phyloP scores from a whole-genome alignment of 2,797 vertebrate species.

The Protonibea diacanthus region DNA sequence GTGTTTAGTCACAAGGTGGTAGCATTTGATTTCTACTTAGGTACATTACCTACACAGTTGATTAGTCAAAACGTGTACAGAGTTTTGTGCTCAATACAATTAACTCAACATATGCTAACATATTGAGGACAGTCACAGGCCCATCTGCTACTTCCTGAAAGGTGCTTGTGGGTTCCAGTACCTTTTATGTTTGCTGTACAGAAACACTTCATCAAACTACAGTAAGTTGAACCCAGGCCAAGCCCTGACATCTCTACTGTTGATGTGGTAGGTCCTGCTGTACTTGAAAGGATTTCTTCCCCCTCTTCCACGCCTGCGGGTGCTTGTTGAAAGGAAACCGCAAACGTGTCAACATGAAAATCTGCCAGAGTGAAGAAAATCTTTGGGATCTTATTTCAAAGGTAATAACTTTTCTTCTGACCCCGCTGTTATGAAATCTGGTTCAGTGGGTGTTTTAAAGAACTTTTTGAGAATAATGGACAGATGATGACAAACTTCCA shows the following conservation, averaged over 20 bases:
- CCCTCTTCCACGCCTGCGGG: slow-evolving; percentile 16
- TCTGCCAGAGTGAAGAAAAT: slow-evolving; percentile 28
- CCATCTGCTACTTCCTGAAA: neutral
- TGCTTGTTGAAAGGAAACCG: slow-evolving; percentile 56
- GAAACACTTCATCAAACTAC: neutral
- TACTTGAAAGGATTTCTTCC: slow-evolving; percentile 21
- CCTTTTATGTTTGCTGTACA: neutral
- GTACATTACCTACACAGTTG: neutral
- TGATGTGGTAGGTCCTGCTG: slow-evolving; percentile 26
- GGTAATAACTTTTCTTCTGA: slow-evolving; percentile 6
- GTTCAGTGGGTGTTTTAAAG: neutral
- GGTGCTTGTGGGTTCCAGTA: neutral
- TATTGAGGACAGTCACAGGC: neutral
- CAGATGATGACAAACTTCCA: neutral
- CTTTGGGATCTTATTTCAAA: slow-evolving; percentile 42
- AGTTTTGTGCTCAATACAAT: neutral
- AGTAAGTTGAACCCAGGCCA: slow-evolving; percentile 5
- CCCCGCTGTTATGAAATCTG: neutral
- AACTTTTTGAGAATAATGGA: neutral
- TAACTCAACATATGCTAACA: neutral
- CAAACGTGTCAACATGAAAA: slow-evolving; percentile 51
- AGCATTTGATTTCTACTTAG: slow-evolving; percentile 32
- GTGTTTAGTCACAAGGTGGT: slow-evolving; percentile 62
- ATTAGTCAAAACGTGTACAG: neutral
- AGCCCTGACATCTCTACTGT: slow-evolving; percentile 18